Percentiles rank a stretch among this genome's conserved stretches.
Conservation (phyloP, 2,113 vertebrate genomes). For the Albula goreensis region DNA sequence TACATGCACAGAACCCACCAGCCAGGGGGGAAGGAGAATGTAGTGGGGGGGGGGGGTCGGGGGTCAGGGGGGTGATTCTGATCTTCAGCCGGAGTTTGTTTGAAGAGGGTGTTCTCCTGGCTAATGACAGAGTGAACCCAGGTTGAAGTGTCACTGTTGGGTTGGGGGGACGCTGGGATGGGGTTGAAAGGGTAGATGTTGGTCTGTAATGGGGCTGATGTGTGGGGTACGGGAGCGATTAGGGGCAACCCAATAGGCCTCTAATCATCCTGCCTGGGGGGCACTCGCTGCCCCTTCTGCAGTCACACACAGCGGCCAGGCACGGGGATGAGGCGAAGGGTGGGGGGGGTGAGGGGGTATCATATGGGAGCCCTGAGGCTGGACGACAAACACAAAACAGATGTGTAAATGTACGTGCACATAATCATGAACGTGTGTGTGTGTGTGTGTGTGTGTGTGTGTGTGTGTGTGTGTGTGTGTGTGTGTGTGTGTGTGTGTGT, state of each 20-base stretch:
- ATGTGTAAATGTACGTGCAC: not conserved
- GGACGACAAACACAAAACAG: constrained; percentile 22
- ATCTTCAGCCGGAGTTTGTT: not conserved
- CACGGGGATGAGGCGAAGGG: not conserved
- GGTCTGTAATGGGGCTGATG: not conserved
- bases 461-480: not conserved
- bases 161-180: not conserved
- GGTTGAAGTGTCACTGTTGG: not conserved
- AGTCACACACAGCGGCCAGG: not conserved
- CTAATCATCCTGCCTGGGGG: not conserved
- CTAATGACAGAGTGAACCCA: not conserved
- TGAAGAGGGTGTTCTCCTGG: not conserved
- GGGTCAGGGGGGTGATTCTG: not conserved
- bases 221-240: constrained; percentile 10
- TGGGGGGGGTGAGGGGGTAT: no score
- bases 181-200: not conserved
- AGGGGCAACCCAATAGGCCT: not conserved
- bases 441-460: not conserved
- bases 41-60: not conserved
- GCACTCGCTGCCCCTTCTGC: not conserved
- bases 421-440: not conserved
- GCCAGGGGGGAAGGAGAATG: not conserved
- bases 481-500: not conserved
- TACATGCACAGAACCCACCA: not conserved
- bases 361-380: not conserved